Evolutionary conservation across 2,797 vertebrate genomes (phyloP), one percentile per base, ranked within the genome.

Genomic region (Chelmon rostratus): DNA sequence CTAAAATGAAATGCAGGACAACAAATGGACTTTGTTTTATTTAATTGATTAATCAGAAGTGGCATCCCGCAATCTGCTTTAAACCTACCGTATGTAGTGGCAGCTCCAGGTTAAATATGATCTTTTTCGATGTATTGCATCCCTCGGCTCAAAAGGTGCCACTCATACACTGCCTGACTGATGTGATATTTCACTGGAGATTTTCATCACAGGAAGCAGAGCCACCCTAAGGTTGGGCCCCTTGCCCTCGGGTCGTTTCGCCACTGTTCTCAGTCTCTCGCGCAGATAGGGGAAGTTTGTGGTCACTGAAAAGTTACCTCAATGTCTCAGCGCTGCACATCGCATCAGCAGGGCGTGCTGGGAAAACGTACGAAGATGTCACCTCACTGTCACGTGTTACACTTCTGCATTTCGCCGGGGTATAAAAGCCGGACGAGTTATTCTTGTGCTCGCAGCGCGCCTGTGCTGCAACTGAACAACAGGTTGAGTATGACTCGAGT

Each of bases 391-490:
- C 95, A 96, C 89, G 67, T 95, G 95, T 82, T 87, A 0, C 2
- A 85, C 90, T 95, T 95, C 93, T 89, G 86, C 88, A 67, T 93
- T 93, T 86, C 9, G 35, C n/a, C 0, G 78, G 44, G 86, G 92
- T 95, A 96, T 96, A 96, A 92, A 94, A 91, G 88, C 64, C 15
- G 3, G 21, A 31, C 8, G 70, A 85, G 93, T 84, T 96, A 95
- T 95, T 95, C 89, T 95, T 84, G 94, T 89, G 84, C 88, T 68
- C 81, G 79, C 58, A 86, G 63, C 23, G 8, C 0, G 54, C 0
- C 23, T 28, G 74, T 66, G 82, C 58, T 65, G 65, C 67, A 1
- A 33, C 70, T 6, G 76, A 82, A 40, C 61, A 77, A 38, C 68
- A 77, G 64, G 66, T 59, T 53, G 65, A 67, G 63, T 46, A 13